Evolutionary conservation across 2,113 vertebrate genomes (phyloP).

Genomic region (Lamprotornis superbus): DNA sequence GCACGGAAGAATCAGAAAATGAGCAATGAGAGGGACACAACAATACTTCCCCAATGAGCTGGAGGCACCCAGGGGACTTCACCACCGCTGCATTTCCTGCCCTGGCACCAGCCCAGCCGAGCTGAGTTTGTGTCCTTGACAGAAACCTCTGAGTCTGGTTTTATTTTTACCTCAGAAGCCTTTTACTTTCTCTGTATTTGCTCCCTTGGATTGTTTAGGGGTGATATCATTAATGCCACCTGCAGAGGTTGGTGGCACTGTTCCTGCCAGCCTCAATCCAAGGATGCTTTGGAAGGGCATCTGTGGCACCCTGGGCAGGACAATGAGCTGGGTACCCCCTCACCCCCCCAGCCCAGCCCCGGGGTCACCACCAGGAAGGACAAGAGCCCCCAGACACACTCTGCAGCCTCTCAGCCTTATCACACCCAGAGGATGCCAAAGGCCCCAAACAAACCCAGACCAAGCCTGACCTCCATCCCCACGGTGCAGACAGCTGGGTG

Average conservation of each 20-base stretch:
- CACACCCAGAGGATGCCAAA: neutral
- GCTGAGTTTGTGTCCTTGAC: neutral
- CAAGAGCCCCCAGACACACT: neutral
- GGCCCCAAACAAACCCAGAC: neutral
- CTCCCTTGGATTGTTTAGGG: neutral
- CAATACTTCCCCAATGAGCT: conserved; percentile 5
- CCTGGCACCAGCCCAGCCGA: neutral
- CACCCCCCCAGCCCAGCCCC: neutral
- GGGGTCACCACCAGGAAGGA: neutral
- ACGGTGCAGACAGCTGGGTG: accelerated
- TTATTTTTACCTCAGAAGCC: neutral
- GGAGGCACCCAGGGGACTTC: neutral
- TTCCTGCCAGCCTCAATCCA: neutral
- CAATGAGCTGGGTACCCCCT: neutral
- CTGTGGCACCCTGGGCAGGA: neutral
- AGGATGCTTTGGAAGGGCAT: neutral
- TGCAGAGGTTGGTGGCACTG: neutral
- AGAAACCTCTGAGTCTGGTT: neutral
- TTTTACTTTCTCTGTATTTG: neutral
- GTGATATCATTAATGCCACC: neutral
- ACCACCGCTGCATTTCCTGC: neutral
- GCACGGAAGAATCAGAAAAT: neutral
- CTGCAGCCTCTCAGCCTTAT: neutral
- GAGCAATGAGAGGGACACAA: neutral
- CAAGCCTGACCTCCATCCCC: neutral